Evolutionary conservation across 2,888 invertebrate genomes (phyloP), one percentile per base, ranked within the genome.

Genomic region (Dimorphilus gyrociliatus): DNA sequence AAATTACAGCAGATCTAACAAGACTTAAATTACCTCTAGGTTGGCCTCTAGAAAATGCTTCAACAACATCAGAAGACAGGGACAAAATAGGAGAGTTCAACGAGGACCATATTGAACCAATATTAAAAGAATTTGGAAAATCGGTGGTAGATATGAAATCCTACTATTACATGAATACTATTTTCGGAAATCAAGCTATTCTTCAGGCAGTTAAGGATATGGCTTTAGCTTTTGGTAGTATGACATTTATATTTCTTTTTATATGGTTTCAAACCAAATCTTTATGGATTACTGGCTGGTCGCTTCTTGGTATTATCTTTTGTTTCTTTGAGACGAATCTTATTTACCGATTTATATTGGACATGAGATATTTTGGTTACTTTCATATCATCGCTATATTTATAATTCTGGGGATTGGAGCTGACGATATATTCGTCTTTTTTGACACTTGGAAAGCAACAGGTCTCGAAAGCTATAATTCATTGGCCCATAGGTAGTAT

Each of bases 341-440:
- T 7, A 25, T 44, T 13, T 45, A 44, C 23, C 31, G 39, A 6
- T 26, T 33, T 14, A 24, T 40, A 10, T 27, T 44, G 8, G 37
- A 40, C 30, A 38, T 36, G 21, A 18, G 19, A 2, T 44, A 45
- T 25, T 38, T 44, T 19, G 42, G 44, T 5, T 35, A 32, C 16
- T 44, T 44, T 28, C 44, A 44, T 30, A 24, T 44, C 7, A 31
- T 44, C 8, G 25, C 44, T 8, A 34, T 44, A 17, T 44, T 44
- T 29, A 40, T 44, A 19, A 40, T 44, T 8, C 33, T 44, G 3
- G 44, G 44, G 7, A 37, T 44, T 13, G 44, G 44, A 15, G 44
- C 44, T 7, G 44, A 45, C 25, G 41, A 45, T 25, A 24, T 45
- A 12, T 45, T 40, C 23, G 35, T 45, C 5, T 46, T 42, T 33